Percentiles rank a stretch among this genome's conserved stretches.
phyloP scores from a whole-genome alignment of 2,888 invertebrate genomes.

The Atrina japonica region DNA sequence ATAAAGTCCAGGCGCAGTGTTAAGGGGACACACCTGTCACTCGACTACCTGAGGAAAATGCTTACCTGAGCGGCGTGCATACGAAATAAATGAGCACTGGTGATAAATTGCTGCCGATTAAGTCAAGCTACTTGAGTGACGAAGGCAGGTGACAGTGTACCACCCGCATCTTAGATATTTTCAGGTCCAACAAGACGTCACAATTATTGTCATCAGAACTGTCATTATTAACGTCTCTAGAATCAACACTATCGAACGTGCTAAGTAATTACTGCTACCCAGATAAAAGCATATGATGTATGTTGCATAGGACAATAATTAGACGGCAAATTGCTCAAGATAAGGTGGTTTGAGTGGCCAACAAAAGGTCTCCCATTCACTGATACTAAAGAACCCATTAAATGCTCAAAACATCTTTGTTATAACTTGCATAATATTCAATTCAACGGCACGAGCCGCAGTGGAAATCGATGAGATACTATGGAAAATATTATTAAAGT shows the following conservation, averaged over 20 bases:
- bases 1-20: constrained; percentile 22
- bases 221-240: constrained; percentile 21
- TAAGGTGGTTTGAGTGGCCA: constrained; percentile 14
- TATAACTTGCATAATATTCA: constrained; percentile 23
- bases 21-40: constrained; percentile 26
- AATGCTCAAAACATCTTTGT: constrained; percentile 15
- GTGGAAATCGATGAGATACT: constrained; percentile 17
- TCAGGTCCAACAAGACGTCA: constrained; percentile 18
- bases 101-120: constrained; percentile 13
- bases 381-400: constrained; percentile 15
- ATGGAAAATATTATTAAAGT: constrained; percentile 26
- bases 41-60: constrained; percentile 19
- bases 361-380: not conserved
- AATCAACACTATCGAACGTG: constrained; percentile 18
- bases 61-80: not conserved
- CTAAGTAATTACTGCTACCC: constrained; percentile 23
- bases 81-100: constrained; percentile 19
- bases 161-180: constrained; percentile 6
- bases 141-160: constrained; percentile 14
- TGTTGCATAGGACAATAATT: constrained; percentile 22
- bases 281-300: not conserved
- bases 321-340: constrained; percentile 14
- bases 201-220: not conserved
- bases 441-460: constrained; percentile 16
- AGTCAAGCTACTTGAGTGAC: not conserved